Evolutionary conservation across 2,797 vertebrate genomes (phyloP).

Genomic region (Typhlichthys subterraneus): DNA sequence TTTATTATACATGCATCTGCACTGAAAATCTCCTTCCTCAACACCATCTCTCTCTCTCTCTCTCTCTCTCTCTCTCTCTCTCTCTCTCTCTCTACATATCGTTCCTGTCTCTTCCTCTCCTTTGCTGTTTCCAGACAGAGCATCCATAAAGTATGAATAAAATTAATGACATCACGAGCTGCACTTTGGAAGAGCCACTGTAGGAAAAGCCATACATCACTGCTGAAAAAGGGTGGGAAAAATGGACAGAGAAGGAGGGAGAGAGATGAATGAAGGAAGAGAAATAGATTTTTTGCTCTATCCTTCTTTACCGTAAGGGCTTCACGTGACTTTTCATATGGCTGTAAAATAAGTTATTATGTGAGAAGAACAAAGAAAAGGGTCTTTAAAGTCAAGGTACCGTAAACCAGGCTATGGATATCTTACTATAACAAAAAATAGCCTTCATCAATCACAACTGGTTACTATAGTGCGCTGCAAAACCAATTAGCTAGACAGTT

Average conservation of each 20-base stretch:
- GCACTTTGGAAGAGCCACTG: conserved; percentile 81
- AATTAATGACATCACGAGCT: conserved; percentile 85
- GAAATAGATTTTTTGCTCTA: conserved; percentile 35
- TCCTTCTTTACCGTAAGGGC: conserved; percentile 38
- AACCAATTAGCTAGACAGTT: background rate
- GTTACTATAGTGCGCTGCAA: background rate
- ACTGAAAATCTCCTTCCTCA: conserved; percentile 80
- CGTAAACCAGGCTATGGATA: background rate
- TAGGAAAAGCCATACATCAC: conserved; percentile 82
- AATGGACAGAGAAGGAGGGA: conserved; percentile 21
- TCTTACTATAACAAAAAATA: no score
- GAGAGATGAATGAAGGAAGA: conserved; percentile 10
- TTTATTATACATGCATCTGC: conserved; percentile 86
- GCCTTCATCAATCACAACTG: no score
- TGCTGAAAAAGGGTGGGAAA: conserved; percentile 36
- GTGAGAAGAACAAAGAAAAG: conserved; percentile 1
- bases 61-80: conserved; percentile 43
- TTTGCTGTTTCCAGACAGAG: conserved; percentile 71
- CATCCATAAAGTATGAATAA: conserved; percentile 83
- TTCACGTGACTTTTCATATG: conserved; percentile 28
- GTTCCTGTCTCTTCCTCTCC: conserved; percentile 45
- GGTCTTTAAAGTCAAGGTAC: background rate
- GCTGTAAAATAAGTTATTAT: conserved; percentile 30
- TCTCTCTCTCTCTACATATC: conserved; percentile 46
- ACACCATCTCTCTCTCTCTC: conserved; percentile 54